Base-by-base conservation (phyloP, 2,797 vertebrate genomes). In the Siniperca undulata region DNA sequence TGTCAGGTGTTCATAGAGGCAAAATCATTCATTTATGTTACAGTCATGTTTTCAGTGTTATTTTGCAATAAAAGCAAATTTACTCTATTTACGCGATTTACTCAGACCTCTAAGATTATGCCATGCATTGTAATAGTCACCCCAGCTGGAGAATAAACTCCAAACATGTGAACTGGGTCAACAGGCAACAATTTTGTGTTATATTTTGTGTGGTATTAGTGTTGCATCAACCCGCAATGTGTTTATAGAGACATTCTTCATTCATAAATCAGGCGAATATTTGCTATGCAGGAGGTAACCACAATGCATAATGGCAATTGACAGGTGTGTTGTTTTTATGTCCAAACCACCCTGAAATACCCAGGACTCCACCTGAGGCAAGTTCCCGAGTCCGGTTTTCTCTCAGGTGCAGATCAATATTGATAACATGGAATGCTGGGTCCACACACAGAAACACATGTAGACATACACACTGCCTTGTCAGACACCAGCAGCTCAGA, bases 371-470 rank as follows among this genome's bases (percentile, higher is more conserved):
- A 50, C 56, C 66, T 50, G 14, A 68, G 56, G 75, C 77, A 42
- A 73, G 59, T 78, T 82, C 50, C 27, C 5, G 3, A 78, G 67
- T 68, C 40, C 53, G 42, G 24, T 69, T 79, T 82, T 73, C 75
- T 80, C 73, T 78, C 52, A 78, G 56, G 69, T 82, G 74, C 34
- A 30, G 61, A 73, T 68, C 36, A 74, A 85, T 80, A 91, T 85
- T 80, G 85, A 91, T 60, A 80, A 85, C 62, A 46, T 0, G 2
- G 30, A 53, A 77, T 60, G 38, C 70, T 68, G 58, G 55, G 46
- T 16, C 56, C 40, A 58, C 44, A 53, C 58, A 61, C 44, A 71
- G 36, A 30, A 20, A 52, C 42, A 50, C 42, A 71, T 5, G 24
- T n/a, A 53, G 24, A 67, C 34, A 40, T 22, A 36, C 66, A 53